Base-by-base conservation (phyloP, 2,113 vertebrate genomes). In the Chaetura pelagica region DNA sequence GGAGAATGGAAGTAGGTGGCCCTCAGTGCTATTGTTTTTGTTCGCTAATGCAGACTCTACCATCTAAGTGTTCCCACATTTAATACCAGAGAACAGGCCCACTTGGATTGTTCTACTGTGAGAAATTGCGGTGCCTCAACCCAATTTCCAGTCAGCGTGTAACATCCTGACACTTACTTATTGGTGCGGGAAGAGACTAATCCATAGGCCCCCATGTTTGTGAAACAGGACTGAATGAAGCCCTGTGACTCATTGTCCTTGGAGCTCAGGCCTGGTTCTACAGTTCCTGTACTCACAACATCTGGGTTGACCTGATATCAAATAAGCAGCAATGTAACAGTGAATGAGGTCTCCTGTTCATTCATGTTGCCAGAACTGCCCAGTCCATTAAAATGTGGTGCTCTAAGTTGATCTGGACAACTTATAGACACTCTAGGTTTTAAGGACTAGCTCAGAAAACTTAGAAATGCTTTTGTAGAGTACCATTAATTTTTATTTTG, bases 121-220 rank as follows among this genome's bases (percentile, higher is more conserved):
- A 63, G n/a, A 49, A 38, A 12, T 17, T 93, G 11, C 1, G 3
- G 16, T 52, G 14, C 14, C 34, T 58, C 30, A 48, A 46, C 30
- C 9, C 7, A 32, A 10, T 85, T 84, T 91, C 44, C 15, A 51
- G 15, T 32, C 2, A 4, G 12, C 7, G 4, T 12, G 51, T 49
- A 40, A 54, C 13, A 62, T 63, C 23, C 44, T 29, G 57, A 58
- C 10, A 5, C 30, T 42, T 17, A 52, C 12, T 29, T 58, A 29
- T 16, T 64, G 29, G 27, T 19, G 18, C 2, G 6, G 15, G 48
- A 88, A 63, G 9, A 20, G 42, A 35, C 23, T 7, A 18, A 14
- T 35, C 26, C 0, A 0, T 26, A 58, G 22, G 23, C 3, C 4
- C 5, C 10, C 18, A 21, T 8, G 20, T 42, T 44, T 30, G 22